Evolutionary conservation across 2,888 invertebrate species (phyloP), one percentile per base, ranked within the genome.

Genomic region (Archaeoteleia sp.): DNA sequence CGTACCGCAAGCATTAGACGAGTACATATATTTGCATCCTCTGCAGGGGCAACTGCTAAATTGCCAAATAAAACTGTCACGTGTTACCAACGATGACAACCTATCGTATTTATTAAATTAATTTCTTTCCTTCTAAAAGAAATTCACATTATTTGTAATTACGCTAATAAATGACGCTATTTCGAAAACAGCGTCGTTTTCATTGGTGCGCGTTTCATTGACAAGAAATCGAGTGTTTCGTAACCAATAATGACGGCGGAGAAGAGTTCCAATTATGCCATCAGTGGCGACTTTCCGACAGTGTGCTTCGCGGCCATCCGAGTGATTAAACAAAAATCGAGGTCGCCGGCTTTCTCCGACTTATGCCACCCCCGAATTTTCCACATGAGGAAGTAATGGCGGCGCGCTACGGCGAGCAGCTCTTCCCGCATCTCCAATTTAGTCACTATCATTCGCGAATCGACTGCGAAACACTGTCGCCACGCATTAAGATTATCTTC

Each of bases 21-120:
- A 63, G 55, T 55, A 62, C 30, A 49, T 55, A 54, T 63, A 49
- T 55, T 63, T 48, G 55, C 63, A 55, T 46, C n/a, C n/a, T n/a
- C n/a, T n/a, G n/a, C n/a, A n/a, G n/a, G n/a, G n/a, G n/a, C n/a
- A n/a, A n/a, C 48, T 54, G 48, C 39, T 23, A 51, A 43, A 34
- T 37, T 27, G 10, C 34, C 30, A 12, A 51, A 60, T 15, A 23
- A 37, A 32, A 8, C 23, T 34, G 53, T 62, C 29, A 54, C 42
- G 62, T 53, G 53, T 48, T 9, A 39, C 55, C 55, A 27, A 55
- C 39, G 45, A 39, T 39, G 20, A 23, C 29, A 9, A n/a, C n/a
- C 23, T 46, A 37, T 35, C 15, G 9, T 34, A 34, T 46, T 48
- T 42, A 46, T 27, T 35, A 30, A 3, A 1, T 30, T 30, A 10